These are phyloP conservation scores for Anthonomus grandis DNA, from an alignment of 1,140 invertebrate genomes.

Conservation along the genomic window DNA sequence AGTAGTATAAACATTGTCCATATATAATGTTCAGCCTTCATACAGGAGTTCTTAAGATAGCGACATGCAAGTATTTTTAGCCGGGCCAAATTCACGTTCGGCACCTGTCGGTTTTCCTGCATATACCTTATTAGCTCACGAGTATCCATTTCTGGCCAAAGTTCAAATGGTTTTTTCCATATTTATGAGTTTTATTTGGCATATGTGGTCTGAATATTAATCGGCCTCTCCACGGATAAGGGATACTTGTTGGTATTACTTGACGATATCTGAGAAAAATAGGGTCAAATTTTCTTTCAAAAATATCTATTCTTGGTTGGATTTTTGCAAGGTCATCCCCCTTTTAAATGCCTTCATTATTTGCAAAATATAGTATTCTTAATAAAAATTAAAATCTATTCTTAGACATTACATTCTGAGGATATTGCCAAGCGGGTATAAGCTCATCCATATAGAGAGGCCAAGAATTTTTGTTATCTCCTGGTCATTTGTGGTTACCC, in stretches of 20 bases:
- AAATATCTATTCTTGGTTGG: constrained; percentile 15
- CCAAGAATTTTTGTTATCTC: too few relatives aligned
- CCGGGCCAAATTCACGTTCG: constrained; percentile 1
- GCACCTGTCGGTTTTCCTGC: constrained; percentile 40
- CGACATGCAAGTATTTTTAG: constrained; percentile 2
- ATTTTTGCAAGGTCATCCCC: constrained; percentile 16
- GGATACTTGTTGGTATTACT: constrained; percentile 43
- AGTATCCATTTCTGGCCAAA: constrained; percentile 40
- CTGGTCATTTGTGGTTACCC: too few relatives aligned
- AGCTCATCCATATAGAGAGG: too few relatives aligned
- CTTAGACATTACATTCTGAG: not conserved
- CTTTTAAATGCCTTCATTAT: not conserved
- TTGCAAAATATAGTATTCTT: not conserved
- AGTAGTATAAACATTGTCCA: constrained; percentile 43
- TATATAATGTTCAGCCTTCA: constrained; percentile 28
- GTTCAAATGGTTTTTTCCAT: constrained; percentile 45
- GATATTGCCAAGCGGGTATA: too few relatives aligned
- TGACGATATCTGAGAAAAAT: constrained; percentile 5
- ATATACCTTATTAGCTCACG: constrained; percentile 41
- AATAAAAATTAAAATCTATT: constrained; percentile 1
- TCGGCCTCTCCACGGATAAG: constrained; percentile 39
- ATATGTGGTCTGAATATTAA: constrained; percentile 17
- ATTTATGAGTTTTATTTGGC: constrained; percentile 14
- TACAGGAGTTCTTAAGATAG: not conserved
- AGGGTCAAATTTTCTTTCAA: constrained; percentile 17